Base-by-base conservation (phyloP, 1,140 invertebrate species). In the Ceratina japonica region DNA sequence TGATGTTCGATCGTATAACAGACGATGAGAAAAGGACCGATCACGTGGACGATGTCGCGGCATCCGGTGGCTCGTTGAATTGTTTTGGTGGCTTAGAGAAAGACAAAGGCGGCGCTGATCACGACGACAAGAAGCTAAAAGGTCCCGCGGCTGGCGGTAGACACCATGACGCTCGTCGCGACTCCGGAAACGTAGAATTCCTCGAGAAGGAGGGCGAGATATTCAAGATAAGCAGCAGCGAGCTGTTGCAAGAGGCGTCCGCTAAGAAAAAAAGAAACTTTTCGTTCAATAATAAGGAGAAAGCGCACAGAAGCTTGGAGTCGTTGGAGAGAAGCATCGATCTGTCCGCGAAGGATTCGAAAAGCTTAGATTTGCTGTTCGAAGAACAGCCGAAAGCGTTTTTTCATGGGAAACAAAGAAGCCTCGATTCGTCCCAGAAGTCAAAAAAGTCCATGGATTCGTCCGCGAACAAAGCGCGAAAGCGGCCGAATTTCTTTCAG, bases 161-260 rank as follows among this genome's bases (percentile, higher is more conserved):
- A 31, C 79, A 56, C 22, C 61, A 78, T 27, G 81, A 84, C 8
- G 75, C 18, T 12, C 81, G 78, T 31, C 81, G 75, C 16, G 79
- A 85, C 4, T 88, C 87, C 13, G 83, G 80, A 1, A 90, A 86
- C 52, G 81, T 89, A 0, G 87, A 89, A 31, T 90, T 87, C 27
- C 80, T 85, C 7, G 87, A 89, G 56, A 81, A 86, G 10, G 90
- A 87, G n/a, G 87, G 85, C 18, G 89, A 90, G 56, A 87, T 90
- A 10, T 90, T 88, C 66, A 86, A 87, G 18, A 89, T 89, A 54
- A 88, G 81, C 51, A 89, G 84, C 31, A 87, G 31, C 54, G 87
- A 88, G 13, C 12, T 89, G 18, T 65, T 87, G 16, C 85, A 87
- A 58, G 87, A 84, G 1, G 20, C 79, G 0, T 72, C 78, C 2